A percentile compares a stretch with the other conserved stretches of the same genome.
Evolutionary conservation across 1,140 invertebrate species (phyloP).

Genomic region (Homarus americanus): DNA sequence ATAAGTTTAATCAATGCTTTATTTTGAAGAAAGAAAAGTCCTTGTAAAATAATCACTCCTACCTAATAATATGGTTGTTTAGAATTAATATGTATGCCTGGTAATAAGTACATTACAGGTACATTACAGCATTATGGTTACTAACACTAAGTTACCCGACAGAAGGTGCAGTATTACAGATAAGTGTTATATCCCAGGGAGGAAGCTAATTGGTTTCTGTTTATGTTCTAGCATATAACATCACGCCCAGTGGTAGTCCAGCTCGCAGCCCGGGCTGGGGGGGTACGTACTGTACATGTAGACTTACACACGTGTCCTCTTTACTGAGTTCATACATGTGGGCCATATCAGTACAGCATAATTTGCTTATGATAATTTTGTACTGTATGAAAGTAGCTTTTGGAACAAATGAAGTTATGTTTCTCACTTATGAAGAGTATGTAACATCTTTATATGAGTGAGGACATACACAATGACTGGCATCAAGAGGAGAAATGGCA

Average conservation of each 20-base stretch:
- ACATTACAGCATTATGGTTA: no score
- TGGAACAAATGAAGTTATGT: background rate
- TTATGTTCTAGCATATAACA: constrained; percentile 59
- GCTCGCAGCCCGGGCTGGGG: constrained; percentile 61
- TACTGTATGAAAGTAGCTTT: constrained; percentile 4
- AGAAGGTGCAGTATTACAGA: background rate
- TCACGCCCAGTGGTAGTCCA: constrained; percentile 49
- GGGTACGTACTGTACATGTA: constrained; percentile 61
- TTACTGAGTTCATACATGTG: background rate
- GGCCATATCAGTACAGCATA: background rate
- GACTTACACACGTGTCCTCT: background rate
- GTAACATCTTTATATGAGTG: background rate
- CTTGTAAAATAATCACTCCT: no score
- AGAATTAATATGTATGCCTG: no score
- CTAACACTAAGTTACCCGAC: no score
- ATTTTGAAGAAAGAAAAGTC: no score
- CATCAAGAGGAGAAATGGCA: no score
- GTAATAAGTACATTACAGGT: no score
- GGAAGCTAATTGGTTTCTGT: constrained; percentile 26
- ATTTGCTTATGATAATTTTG: background rate
- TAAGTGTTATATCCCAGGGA: background rate
- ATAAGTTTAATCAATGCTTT: no score
- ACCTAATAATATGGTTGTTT: no score
- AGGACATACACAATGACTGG: no score
- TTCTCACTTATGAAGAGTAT: background rate